Evolutionary conservation across 2,797 vertebrate species (phyloP), one percentile per base, ranked within the genome.

Genomic region (Schizopygopsis malacanthus): DNA sequence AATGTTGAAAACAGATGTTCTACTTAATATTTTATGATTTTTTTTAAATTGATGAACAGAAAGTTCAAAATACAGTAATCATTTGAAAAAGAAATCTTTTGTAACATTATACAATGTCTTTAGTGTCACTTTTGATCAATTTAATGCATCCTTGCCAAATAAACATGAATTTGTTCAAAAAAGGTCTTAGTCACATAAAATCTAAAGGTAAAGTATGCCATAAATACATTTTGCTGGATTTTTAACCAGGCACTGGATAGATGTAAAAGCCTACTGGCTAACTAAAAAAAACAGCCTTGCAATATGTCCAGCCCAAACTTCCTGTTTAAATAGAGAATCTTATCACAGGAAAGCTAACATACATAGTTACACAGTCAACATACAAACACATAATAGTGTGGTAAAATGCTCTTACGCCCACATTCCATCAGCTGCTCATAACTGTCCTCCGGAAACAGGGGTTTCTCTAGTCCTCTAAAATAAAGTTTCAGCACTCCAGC

Each of bases 401-500:
- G 6, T 77, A 18, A 79, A 79, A 39, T 56, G 5, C 8, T 12
- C 92, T 95, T 86, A 97, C 97, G 94, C 0, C 90, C 91, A 39
- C 91, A 92, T 79, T 95, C 95, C 91, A 98, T 92, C 56, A 98
- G 94, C 47, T 95, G 94, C 15, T 81, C 85, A 69, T 95, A 96
- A 90, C 95, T 95, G 43, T 95, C 93, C 0, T 93, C 89, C 11
- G 96, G 95, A 85, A 98, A 97, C 20, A 98, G 95, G 0, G 97
- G 96, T 6, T 95, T 95, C 80, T 96, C 94, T 88, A 97, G 91
- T 84, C 93, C 90, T 90, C 97, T 93, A 89, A 98, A 98, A 90
- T 98, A 98, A 13, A 97, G 93, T 88, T 98, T 98, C 72, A 98
- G 90, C 50, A 97, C 96, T 22, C 97, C 96, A 0, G 97, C 97